Conservation (phyloP, 2,888 invertebrate species). For the Ichneumon xanthorius region DNA sequence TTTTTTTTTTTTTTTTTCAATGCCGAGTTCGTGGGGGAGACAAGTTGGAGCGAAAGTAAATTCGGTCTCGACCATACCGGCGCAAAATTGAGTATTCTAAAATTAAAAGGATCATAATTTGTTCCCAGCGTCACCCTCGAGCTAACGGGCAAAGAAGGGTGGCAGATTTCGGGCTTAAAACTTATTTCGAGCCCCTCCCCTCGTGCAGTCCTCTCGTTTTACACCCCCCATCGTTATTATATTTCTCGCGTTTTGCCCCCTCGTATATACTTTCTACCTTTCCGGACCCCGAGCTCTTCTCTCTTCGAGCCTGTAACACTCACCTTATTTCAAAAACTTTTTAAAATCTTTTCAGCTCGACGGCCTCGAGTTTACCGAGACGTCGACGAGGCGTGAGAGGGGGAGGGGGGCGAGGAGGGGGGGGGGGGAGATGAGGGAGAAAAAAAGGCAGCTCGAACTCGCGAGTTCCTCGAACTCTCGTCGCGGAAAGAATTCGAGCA, state of each 20-base stretch:
- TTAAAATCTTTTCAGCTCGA: conserved; percentile 65
- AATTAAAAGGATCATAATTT: conserved; percentile 78
- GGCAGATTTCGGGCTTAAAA: conserved; percentile 73
- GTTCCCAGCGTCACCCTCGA: conserved; percentile 67
- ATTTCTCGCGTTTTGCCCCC: conserved; percentile 41
- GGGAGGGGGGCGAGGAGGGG: background rate
- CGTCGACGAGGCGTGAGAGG: conserved; percentile 72
- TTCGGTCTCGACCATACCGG: conserved; percentile 32
- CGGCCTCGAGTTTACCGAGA: conserved; percentile 73
- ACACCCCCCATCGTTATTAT: conserved; percentile 58
- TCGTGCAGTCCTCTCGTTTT: conserved; percentile 47
- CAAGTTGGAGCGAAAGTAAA: conserved; percentile 4
- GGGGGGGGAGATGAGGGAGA: background rate
- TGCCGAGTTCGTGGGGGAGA: background rate
- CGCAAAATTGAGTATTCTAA: conserved; percentile 54
- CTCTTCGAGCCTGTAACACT: conserved; percentile 58
- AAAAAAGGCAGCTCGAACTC: conserved; percentile 17
- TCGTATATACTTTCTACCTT: conserved; percentile 36
- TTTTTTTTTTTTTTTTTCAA: background rate
- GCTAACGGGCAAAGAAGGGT: conserved; percentile 71
- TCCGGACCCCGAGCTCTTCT: conserved; percentile 24
- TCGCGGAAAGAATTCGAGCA: conserved; percentile 41
- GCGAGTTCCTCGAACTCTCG: conserved; percentile 47
- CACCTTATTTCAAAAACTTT: conserved; percentile 68
- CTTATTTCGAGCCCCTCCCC: conserved; percentile 43